phyloP scores from a whole-genome alignment of 1,140 invertebrate species.

The Conus betulinus region DNA sequence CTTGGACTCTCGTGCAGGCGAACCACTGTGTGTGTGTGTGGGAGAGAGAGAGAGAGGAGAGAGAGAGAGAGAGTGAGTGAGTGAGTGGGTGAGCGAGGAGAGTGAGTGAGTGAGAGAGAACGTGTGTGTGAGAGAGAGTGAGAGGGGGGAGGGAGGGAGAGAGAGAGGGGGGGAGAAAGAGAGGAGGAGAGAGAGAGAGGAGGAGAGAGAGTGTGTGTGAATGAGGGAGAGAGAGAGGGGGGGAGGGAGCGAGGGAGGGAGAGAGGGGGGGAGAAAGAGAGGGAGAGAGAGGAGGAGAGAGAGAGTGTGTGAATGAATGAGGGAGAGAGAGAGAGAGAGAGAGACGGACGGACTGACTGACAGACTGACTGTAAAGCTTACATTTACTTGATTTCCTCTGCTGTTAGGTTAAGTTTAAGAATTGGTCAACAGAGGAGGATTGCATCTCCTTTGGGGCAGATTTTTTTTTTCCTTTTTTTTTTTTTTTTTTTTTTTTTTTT shows the following conservation, averaged over 20 bases:
- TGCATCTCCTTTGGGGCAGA: too few relatives aligned
- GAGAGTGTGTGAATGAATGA: background rate
- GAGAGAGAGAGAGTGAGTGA: background rate
- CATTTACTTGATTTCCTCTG: too few relatives aligned
- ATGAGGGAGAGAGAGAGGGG: background rate
- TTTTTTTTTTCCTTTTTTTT: too few relatives aligned
- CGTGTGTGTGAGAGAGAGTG: background rate
- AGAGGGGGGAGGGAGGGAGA: background rate
- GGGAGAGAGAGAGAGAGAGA: constrained; percentile 2
- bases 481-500: too few relatives aligned
- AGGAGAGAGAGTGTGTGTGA: background rate
- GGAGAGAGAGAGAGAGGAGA: background rate
- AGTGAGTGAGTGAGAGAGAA: background rate
- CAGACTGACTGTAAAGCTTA: background rate
- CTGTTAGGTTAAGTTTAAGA: too few relatives aligned
- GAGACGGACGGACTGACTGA: background rate
- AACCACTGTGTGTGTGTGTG: background rate
- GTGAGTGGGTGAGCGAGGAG: background rate
- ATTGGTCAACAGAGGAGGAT: too few relatives aligned
- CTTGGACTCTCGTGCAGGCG: too few relatives aligned
- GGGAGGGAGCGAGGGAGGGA: background rate
- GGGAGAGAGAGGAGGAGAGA: background rate
- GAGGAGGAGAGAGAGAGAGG: background rate
- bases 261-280: background rate
- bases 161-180: background rate